These are phyloP conservation scores for Halcyon malimbica DNA, from an alignment of 2,113 vertebrate genomes.

Conservation along the genomic window DNA sequence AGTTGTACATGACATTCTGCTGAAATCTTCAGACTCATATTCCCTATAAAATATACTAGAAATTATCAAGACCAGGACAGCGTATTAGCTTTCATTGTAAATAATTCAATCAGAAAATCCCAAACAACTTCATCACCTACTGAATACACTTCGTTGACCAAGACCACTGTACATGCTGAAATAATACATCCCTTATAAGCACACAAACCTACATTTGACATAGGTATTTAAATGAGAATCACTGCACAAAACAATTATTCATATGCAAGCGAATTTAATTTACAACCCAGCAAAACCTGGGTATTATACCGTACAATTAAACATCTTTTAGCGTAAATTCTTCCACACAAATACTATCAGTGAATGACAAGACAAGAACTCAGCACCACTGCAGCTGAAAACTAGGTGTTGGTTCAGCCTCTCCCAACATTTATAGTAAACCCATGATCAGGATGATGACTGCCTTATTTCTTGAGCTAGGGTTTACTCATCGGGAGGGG, in stretches of 20 bases:
- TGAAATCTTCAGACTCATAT: not conserved
- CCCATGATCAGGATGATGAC: not conserved
- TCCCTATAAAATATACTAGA: not conserved
- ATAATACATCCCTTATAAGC: not conserved
- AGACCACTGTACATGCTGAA: not conserved
- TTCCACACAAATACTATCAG: not conserved
- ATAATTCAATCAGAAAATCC: not conserved
- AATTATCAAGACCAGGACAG: not conserved
- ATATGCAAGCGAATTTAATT: not conserved
- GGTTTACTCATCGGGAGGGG: not conserved
- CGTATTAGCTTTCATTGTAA: not conserved
- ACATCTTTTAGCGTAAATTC: not conserved
- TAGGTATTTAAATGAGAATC: not conserved
- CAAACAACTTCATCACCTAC: not conserved
- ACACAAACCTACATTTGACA: not conserved
- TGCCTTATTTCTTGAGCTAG: not conserved
- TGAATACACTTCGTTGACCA: not conserved
- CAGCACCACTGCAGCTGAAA: not conserved
- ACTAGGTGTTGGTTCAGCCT: not conserved
- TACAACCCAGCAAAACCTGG: not conserved
- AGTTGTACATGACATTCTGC: not conserved
- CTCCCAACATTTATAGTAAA: not conserved
- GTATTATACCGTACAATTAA: not conserved
- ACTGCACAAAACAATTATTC: not conserved
- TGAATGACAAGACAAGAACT: not conserved